Conservation (phyloP, 2,797 vertebrate species). For the Martes flavigula region DNA sequence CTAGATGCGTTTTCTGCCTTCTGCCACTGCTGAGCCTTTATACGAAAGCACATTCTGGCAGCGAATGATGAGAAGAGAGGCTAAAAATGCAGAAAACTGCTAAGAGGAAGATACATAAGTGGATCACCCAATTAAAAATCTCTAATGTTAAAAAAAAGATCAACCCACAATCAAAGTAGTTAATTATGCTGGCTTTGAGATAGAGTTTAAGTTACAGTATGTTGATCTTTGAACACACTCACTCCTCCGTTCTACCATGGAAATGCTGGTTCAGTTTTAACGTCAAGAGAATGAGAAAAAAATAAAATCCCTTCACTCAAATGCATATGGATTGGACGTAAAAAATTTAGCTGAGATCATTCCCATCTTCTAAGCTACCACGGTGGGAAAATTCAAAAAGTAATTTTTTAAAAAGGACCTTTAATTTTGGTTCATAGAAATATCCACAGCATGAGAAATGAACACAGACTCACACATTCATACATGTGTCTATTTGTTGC, state of each 20-base stretch:
- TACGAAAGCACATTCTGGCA: neutral
- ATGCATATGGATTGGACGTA: neutral
- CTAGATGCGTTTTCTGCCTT: neutral
- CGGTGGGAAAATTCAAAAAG: conserved; percentile 2
- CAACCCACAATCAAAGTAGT: neutral
- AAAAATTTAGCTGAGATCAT: neutral
- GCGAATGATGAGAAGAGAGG: neutral
- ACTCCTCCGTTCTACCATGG: neutral
- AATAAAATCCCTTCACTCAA: neutral
- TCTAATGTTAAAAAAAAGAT: conserved; percentile 1
- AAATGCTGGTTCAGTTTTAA: conserved; percentile 16
- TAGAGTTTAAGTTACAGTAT: conserved; percentile 20
- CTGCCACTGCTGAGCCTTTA: neutral
- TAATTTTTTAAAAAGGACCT: conserved; percentile 53
- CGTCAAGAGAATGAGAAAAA: neutral
- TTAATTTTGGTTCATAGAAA: conserved; percentile 56
- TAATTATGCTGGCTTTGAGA: conserved; percentile 43
- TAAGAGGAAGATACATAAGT: neutral
- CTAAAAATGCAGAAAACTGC: conserved; percentile 1
- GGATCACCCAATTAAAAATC: conserved; percentile 46
- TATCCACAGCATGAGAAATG: conserved; percentile 61
- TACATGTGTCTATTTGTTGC: conserved; percentile 8
- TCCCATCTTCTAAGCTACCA: neutral
- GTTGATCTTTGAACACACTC: neutral
- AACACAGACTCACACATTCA: neutral